Evolutionary conservation across 2,797 vertebrate genomes (phyloP).

Genomic region (Australoheros facetus): DNA sequence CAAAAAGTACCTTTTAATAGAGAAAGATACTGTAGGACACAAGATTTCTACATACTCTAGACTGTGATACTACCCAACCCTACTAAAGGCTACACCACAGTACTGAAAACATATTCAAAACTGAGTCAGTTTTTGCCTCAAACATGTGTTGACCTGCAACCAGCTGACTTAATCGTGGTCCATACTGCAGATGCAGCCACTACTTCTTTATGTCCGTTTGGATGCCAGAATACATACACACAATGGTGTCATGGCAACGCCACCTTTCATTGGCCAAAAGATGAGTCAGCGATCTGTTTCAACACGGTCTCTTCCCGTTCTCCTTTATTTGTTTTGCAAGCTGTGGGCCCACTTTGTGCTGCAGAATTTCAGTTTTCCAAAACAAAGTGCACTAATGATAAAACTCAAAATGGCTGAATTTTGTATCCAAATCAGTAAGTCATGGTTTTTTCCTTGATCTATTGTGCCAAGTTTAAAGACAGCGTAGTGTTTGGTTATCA

Average conservation of each 20-base stretch:
- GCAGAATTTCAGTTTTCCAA: conserved; percentile 1
- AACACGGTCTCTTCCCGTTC: conserved; percentile 8
- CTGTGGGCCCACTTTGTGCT: background rate
- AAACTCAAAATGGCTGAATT: background rate
- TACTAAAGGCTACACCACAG: background rate
- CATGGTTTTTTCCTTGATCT: background rate
- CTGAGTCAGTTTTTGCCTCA: background rate
- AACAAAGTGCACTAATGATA: background rate
- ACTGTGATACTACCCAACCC: background rate
- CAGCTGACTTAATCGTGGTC: conserved; percentile 16
- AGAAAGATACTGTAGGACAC: background rate
- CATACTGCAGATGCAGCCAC: background rate
- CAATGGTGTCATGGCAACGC: conserved; percentile 16
- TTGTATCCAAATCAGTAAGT: background rate
- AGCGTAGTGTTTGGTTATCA: conserved; percentile 14
- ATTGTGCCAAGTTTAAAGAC: conserved; percentile 15
- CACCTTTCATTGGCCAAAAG: conserved; percentile 2
- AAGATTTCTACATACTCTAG: background rate
- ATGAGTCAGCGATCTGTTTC: conserved; percentile 39
- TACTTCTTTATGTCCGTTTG: background rate
- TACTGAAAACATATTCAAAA: background rate
- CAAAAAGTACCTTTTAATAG: background rate
- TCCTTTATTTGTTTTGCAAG: background rate
- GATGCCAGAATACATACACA: conserved; percentile 8
- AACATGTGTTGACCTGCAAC: conserved; percentile 38